These are phyloP conservation scores for Scytalopus superciliaris DNA, from an alignment of 2,113 vertebrate genomes.

Conservation along the genomic window DNA sequence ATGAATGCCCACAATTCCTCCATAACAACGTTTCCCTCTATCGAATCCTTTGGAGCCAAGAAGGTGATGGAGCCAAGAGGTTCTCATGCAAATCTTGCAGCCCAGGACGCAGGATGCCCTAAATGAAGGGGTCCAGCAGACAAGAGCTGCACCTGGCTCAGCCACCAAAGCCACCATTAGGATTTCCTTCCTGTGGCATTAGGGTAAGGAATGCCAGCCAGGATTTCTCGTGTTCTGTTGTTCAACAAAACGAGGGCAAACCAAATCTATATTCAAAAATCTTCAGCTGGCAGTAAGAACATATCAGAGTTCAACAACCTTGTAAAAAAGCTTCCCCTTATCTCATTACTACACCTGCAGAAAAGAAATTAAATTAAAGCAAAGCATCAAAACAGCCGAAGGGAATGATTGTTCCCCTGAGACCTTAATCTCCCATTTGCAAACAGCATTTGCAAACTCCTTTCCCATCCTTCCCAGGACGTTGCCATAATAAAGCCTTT, in stretches of 20 bases:
- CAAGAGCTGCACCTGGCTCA: background rate
- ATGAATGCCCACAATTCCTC: background rate
- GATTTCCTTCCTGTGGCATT: background rate
- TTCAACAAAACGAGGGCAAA: background rate
- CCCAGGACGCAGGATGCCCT: background rate
- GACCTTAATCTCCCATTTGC: constrained; percentile 74
- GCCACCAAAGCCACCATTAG: background rate
- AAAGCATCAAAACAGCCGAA: constrained; percentile 61
- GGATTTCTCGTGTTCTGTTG: background rate
- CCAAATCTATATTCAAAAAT: constrained; percentile 65
- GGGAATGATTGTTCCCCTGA: constrained; percentile 62
- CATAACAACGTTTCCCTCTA: background rate
- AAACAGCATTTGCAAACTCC: constrained; percentile 67
- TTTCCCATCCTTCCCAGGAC: constrained; percentile 64
- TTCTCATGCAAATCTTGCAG: background rate
- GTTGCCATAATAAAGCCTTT: constrained; percentile 65
- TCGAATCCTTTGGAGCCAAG: background rate
- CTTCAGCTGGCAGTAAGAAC: constrained; percentile 45
- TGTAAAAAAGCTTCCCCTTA: constrained; percentile 69
- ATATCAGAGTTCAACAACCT: constrained; percentile 60
- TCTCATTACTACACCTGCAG: constrained; percentile 71
- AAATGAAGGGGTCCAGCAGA: background rate
- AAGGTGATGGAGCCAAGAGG: background rate
- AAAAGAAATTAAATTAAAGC: constrained; percentile 65
- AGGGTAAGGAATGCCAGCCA: background rate